Evolutionary conservation across 1,140 invertebrate species (phyloP).

Genomic region (Elymnias hypermnestra): DNA sequence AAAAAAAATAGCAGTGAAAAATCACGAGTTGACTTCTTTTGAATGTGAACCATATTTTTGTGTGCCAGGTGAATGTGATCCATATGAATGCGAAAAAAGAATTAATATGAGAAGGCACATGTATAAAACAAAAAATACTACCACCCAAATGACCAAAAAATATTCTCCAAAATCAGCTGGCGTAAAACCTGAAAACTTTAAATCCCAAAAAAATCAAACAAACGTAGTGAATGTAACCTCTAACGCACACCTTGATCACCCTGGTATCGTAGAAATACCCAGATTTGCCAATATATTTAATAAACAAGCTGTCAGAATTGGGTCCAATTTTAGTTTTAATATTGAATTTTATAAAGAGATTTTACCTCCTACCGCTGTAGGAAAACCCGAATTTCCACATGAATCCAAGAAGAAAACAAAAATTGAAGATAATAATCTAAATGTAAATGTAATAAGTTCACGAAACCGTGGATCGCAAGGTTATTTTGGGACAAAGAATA

Average conservation of each 20-base stretch:
- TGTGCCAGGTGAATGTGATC: constrained; percentile 24
- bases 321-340: constrained; percentile 37
- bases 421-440: too few species aligned
- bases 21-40: constrained; percentile 20
- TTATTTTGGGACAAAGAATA: too few species aligned
- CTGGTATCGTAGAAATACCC: constrained; percentile 9
- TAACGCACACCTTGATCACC: too few species aligned
- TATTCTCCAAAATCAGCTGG: not conserved
- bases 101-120: not conserved
- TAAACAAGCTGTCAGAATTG: constrained; percentile 28
- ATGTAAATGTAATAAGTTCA: too few species aligned
- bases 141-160: not conserved
- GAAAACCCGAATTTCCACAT: not conserved
- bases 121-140: not conserved
- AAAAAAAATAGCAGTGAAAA: not conserved
- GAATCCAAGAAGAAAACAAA: not conserved
- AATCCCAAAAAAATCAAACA: constrained; percentile 1
- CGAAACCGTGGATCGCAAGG: too few species aligned
- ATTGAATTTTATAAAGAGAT: constrained; percentile 41
- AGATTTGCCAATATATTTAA: constrained; percentile 7
- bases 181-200: not conserved
- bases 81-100: constrained; percentile 23
- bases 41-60: constrained; percentile 33
- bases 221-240: too few species aligned
- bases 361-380: not conserved